Base-by-base conservation (phyloP, 2,797 vertebrate genomes). In the Sternotherus odoratus region DNA sequence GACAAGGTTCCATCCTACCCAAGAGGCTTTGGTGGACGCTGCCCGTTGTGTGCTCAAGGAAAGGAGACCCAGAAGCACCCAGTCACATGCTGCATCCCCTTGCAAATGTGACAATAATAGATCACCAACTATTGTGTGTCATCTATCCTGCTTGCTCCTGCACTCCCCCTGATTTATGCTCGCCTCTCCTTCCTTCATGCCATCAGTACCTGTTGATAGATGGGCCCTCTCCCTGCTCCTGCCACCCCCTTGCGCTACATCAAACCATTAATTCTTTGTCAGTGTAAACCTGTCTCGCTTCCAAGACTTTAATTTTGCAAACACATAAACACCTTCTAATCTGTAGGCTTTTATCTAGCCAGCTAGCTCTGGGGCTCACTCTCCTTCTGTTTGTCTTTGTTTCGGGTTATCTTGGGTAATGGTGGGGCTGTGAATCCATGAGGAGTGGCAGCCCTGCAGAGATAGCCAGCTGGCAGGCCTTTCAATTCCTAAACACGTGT, bases 251-350 rank as follows among this genome's bases (percentile, higher is more conserved):
- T 77, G 87, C 6, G 91, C 92, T 95, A 91, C 92, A 92, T 74
- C 92, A 93, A 94, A 30, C 93, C 96, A 96, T 96, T 95, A 95
- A 95, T 97, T 93, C 94, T 97, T 89, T 91, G 86, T 91, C 96
- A 94, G 53, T 92, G 95, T 96, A 97, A 97, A 96, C 95, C 96
- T 95, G 96, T 95, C 96, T 96, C 8, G 7, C 90, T 89, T 96
- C 95, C 90, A 86, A 88, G 95, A 96, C 95, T 95, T 96, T 94
- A 96, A 97, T 96, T 97, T 93, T 94, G 94, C 93, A 90, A 87
- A 93, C 91, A 88, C 89, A 94, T 96, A 97, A 96, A 94, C 93
- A 95, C 95, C 94, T 96, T 94, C 94, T 95, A 93, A 97, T 96
- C 93, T 77, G 16, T 21, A 86, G 72, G 89, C 91, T 94, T 94